Conservation (phyloP, 2,888 invertebrate genomes). For the Polymixis lichenea region DNA sequence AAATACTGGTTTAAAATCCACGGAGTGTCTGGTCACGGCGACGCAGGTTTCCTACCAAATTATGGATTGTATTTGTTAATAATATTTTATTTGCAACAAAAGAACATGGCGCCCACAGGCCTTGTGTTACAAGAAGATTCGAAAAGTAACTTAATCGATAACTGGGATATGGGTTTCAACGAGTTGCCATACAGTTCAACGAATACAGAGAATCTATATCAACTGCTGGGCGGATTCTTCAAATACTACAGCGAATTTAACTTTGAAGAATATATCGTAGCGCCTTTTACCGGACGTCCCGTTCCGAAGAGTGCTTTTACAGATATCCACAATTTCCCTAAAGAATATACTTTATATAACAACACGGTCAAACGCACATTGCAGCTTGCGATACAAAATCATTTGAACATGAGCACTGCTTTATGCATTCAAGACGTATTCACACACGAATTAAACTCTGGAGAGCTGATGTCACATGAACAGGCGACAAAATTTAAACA, state of each 20-base stretch:
- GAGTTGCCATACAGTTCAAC: constrained; percentile 25
- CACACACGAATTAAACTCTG: constrained; percentile 2
- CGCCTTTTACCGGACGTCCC: constrained; percentile 52
- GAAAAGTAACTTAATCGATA: not conserved
- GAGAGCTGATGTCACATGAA: not conserved
- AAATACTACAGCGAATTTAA: constrained; percentile 62
- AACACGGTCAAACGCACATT: not conserved
- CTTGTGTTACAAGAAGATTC: constrained; percentile 12
- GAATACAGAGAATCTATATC: constrained; percentile 31
- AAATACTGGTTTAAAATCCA: constrained; percentile 59
- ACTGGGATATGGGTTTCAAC: constrained; percentile 24
- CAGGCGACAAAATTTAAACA: constrained; percentile 6
- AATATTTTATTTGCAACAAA: constrained; percentile 67
- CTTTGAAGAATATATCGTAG: constrained; percentile 54
- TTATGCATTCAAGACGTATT: constrained; percentile 37
- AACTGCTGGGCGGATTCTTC: constrained; percentile 62
- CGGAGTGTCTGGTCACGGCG: not conserved
- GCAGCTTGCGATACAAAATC: not conserved
- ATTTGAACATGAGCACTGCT: not conserved
- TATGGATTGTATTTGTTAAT: constrained; percentile 47
- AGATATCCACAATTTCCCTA: constrained; percentile 32
- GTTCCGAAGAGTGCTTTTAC: constrained; percentile 17
- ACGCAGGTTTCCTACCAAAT: not conserved
- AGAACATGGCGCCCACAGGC: constrained; percentile 12
- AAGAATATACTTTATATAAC: constrained; percentile 42